Evolutionary conservation across 2,888 invertebrate genomes (phyloP).

Genomic region (Xanthorhoe spadicearia): DNA sequence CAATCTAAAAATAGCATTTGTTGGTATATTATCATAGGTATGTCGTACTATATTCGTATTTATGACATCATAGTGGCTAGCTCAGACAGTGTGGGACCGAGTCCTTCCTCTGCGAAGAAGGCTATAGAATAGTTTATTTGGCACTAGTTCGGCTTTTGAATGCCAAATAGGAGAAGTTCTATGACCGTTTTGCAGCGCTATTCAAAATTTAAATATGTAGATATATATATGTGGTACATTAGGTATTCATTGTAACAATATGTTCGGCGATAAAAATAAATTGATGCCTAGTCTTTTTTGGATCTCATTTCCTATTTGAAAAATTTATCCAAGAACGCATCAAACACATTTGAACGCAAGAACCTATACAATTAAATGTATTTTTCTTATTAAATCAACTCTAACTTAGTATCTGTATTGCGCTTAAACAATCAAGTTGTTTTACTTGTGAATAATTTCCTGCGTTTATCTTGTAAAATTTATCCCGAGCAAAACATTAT

Average conservation of each 20-base stretch:
- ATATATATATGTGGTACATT: constrained; percentile 39
- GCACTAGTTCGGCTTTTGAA: constrained; percentile 70
- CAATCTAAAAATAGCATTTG: background rate
- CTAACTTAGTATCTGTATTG: too few relatives aligned
- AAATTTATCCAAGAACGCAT: constrained; percentile 1
- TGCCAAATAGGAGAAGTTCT: constrained; percentile 79
- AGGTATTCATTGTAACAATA: constrained; percentile 48
- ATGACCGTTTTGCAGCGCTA: constrained; percentile 63
- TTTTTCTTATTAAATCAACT: too few relatives aligned
- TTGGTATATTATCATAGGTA: background rate
- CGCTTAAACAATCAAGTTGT: background rate
- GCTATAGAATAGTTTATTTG: constrained; percentile 76
- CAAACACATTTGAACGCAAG: background rate
- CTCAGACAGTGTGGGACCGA: constrained; percentile 79
- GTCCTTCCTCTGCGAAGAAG: constrained; percentile 59
- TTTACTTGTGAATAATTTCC: constrained; percentile 6
- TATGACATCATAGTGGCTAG: constrained; percentile 67
- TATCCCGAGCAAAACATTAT: constrained; percentile 9
- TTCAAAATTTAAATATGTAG: constrained; percentile 58
- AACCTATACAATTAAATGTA: too few relatives aligned
- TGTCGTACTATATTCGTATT: constrained; percentile 36
- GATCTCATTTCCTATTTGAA: constrained; percentile 16
- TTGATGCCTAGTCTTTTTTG: constrained; percentile 43
- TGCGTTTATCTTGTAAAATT: constrained; percentile 10
- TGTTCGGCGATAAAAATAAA: constrained; percentile 53